Conservation (phyloP, 1,140 invertebrate genomes). For the Sarcophaga bullata region DNA sequence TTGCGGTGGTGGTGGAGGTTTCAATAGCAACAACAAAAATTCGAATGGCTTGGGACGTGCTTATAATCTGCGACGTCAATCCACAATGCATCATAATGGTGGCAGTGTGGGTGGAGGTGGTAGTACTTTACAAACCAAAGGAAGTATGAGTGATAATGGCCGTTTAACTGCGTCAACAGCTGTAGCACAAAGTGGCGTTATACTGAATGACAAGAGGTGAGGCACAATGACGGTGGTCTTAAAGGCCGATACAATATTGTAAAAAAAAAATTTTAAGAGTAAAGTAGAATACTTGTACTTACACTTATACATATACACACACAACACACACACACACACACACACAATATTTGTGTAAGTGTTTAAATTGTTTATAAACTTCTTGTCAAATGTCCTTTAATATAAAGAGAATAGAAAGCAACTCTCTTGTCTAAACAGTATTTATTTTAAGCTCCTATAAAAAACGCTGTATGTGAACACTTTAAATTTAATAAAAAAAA, state of each 20-base stretch:
- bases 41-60: constrained; percentile 46
- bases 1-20: constrained; percentile 40
- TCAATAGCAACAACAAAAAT: constrained; percentile 36
- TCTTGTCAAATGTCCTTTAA: neutral
- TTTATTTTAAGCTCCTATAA: too few species aligned
- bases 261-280: constrained; percentile 30
- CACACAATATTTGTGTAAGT: constrained; percentile 14
- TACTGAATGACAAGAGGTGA: constrained; percentile 64
- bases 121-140: constrained; percentile 17
- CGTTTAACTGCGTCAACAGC: constrained; percentile 27
- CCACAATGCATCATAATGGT: constrained; percentile 56
- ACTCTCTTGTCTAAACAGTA: too few species aligned
- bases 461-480: too few species aligned
- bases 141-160: neutral
- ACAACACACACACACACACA: neutral
- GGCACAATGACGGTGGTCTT: constrained; percentile 61
- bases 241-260: constrained; percentile 61
- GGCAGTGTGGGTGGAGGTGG: constrained; percentile 13
- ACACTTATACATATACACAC: neutral
- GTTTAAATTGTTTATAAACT: neutral
- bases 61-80: constrained; percentile 53
- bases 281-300: neutral
- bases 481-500: too few species aligned
- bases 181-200: constrained; percentile 43
- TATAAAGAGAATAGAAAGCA: neutral